Evolutionary conservation across 2,113 vertebrate genomes (phyloP), one percentile per base, ranked within the genome.

Genomic region (Mirza zaza): DNA sequence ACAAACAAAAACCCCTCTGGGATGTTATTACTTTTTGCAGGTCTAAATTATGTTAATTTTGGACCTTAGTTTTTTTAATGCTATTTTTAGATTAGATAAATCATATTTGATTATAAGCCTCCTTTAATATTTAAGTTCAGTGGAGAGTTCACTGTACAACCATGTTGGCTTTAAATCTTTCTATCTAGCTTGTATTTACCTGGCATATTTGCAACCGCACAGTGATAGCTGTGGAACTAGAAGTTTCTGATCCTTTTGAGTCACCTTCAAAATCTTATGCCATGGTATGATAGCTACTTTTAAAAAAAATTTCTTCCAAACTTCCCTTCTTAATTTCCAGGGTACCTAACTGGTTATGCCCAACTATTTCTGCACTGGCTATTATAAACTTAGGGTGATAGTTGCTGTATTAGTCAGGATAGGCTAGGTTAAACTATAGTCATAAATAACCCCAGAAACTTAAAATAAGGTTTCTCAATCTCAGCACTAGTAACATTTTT

Each of bases 1-100:
- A 68, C 6, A 76, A 92, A 57, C 18, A 71, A 88, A 83, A 57
- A 48, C 0, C 4, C 55, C 83, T 63, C 42, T 85, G 67, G 90
- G 67, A 81, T 77, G 29, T 89, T 45, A 75, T 71, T 27, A 84
- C 34, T 79, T 79, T 92, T 86, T 77, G 32, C 42, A 48, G 13
- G 59, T 63, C 61, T 86, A 90, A 75, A 75, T 94, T 83, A 90
- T 50, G 57, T 39, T 68, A 81, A 80, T 61, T 97, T 84, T 57
- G 76, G 55, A 80, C 27, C 27, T 85, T 29, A 52, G 29, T 23
- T 55, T 90, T 90, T 85, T 57, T 36, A 90, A 61, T 42, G 55
- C 29, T 88, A 84, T 80, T 91, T 92, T 92, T 57, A 88, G 25
- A 63, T 29, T 63, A 63, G 23, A 61, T 61, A 61, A 61, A 63